Conservation (phyloP, 2,113 vertebrate genomes). For the Naja naja region DNA sequence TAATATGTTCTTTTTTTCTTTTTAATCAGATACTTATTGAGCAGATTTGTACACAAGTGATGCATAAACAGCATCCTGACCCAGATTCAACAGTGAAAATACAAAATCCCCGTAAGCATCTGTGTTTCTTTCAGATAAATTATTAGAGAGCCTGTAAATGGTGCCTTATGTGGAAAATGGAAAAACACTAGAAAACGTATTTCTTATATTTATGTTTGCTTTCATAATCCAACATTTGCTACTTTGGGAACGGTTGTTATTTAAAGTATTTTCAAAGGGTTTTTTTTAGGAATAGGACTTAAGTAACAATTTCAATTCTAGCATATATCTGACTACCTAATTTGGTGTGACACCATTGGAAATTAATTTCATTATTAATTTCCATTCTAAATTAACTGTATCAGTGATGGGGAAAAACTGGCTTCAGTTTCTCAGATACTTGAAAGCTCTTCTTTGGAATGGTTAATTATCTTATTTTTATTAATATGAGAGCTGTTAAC, state of each 20-base stretch:
- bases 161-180: neutral
- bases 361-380: neutral
- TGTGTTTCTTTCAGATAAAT: conserved; percentile 4
- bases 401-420: neutral
- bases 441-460: conserved; percentile 8
- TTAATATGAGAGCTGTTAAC: neutral
- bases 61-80: conserved; percentile 97
- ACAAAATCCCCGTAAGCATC: conserved; percentile 94
- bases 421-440: conserved; percentile 42
- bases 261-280: neutral
- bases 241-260: neutral
- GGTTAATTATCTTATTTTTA: neutral
- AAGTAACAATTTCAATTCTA: neutral
- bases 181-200: neutral
- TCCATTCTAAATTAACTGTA: conserved; percentile 72
- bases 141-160: neutral
- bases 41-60: conserved; percentile 95
- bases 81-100: conserved; percentile 96
- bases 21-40: conserved; percentile 89
- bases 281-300: neutral
- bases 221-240: conserved; percentile 64
- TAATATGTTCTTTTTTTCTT: conserved; percentile 43
- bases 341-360: neutral
- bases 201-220: neutral
- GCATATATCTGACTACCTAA: neutral